Evolutionary conservation across 2,888 invertebrate genomes (phyloP), one percentile per base, ranked within the genome.

Genomic region (Tipula helvola): DNA sequence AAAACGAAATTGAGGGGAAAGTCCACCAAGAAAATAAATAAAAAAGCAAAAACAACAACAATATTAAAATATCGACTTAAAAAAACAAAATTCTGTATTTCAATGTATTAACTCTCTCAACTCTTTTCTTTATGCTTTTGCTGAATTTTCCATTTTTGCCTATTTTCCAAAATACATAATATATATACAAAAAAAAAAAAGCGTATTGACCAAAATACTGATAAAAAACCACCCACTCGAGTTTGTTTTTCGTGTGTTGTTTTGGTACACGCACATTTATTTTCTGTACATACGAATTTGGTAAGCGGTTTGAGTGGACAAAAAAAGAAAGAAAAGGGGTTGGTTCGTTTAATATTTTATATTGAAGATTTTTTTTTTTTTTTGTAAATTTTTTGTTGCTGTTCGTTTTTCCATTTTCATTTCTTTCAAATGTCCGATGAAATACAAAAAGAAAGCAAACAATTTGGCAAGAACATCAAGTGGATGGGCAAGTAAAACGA

Each of bases 1-100:
- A 18, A 12, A 28, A 28, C 28, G 28, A 52, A 71, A 71, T 10
- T 71, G 71, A 71, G 71, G 71, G 71, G 71, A 28, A 71, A 71
- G 71, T 71, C 71, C 71, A 71, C 71, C 28, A 28, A 71, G 71
- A 71, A 71, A 39, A 28, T 3, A 10, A 3, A 47, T 3, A 47
- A 47, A 28, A 71, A 71, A 18, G 28, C 71, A 71, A 47, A 47
- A 28, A 71, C 28, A 18, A 71, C 71, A 71, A 71, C 71, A 71
- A 71, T 71, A 71, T 71, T 71, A 71, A 71, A 71, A 71, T 71
- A 71, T 71, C 71, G 71, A 71, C 71, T 71, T 71, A 71, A 71
- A 71, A 71, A 28, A 28, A 28, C 1, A 71, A 71, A 71, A 57
- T 57, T 57, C 52, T 57, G 16, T 57, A 57, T 57, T 57, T 57